These are phyloP conservation scores for Aphidoletes aphidimyza DNA, from an alignment of 2,888 invertebrate species.

Conservation along the genomic window DNA sequence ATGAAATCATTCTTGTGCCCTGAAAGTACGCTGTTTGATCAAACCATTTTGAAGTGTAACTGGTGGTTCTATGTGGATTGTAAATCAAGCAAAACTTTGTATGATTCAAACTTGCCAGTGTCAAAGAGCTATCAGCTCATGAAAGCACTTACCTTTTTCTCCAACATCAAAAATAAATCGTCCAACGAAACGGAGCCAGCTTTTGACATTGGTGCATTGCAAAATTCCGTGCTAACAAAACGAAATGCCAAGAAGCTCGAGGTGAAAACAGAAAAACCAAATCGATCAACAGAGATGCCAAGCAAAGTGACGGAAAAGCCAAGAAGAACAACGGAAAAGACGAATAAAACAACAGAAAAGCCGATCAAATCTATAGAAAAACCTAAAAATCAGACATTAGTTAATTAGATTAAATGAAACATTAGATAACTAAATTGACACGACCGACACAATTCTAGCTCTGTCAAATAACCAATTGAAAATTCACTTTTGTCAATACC, in stretches of 20 bases:
- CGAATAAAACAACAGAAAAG: neutral
- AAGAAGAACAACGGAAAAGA: neutral
- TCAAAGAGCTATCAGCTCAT: conserved; percentile 92
- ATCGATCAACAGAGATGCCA: neutral
- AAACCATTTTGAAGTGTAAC: conserved; percentile 90
- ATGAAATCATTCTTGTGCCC: conserved; percentile 93
- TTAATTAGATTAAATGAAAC: too few relatives aligned
- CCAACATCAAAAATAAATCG: conserved; percentile 79
- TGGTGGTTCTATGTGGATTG: conserved; percentile 97
- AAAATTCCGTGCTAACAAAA: conserved; percentile 59
- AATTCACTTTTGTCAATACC: too few relatives aligned
- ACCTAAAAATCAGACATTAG: too few relatives aligned
- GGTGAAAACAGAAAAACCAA: neutral
- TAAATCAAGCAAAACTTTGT: conserved; percentile 80
- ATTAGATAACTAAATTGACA: too few relatives aligned
- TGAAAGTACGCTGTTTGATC: conserved; percentile 90
- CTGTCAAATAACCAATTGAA: too few relatives aligned
- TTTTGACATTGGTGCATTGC: conserved; percentile 59
- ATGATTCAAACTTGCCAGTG: conserved; percentile 90
- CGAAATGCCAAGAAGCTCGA: conserved; percentile 59
- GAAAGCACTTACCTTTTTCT: conserved; percentile 90
- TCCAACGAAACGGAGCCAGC: conserved; percentile 57
- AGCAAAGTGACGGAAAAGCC: neutral
- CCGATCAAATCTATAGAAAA: too few relatives aligned
- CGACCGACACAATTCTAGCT: too few relatives aligned